A percentile compares a stretch with the other conserved stretches of the same genome.
These are phyloP conservation scores for Zeus faber DNA, from an alignment of 2,113 vertebrate species.

Conservation along the genomic window DNA sequence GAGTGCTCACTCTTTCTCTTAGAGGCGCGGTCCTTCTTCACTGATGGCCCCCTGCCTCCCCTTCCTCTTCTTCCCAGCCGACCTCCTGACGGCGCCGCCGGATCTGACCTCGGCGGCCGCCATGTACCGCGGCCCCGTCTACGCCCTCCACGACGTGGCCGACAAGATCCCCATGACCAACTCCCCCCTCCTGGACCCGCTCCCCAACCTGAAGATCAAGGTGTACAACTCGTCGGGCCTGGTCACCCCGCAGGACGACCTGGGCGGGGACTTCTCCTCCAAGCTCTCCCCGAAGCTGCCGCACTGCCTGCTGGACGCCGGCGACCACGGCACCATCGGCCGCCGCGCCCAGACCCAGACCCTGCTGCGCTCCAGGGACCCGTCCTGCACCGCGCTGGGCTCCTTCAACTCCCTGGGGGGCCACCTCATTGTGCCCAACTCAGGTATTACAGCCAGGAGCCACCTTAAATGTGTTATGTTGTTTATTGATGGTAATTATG, in stretches of 20 bases:
- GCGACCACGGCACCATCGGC: conserved; percentile 81
- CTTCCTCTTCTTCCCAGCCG: no score
- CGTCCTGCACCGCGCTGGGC: conserved; percentile 88
- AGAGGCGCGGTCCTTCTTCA: no score
- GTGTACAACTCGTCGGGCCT: conserved; percentile 88
- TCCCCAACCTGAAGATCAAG: conserved; percentile 95
- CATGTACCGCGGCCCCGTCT: conserved; percentile 93
- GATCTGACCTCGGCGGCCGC: conserved; percentile 91
- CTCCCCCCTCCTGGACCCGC: conserved; percentile 88
- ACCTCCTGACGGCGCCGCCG: conserved; percentile 86
- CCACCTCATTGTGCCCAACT: conserved; percentile 92
- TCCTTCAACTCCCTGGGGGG: conserved; percentile 95
- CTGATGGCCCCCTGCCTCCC: no score
- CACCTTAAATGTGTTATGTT: no score
- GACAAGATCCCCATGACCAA: conserved; percentile 97
- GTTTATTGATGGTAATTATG: no score
- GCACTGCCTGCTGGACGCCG: conserved; percentile 94
- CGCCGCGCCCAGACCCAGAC: conserved; percentile 84
- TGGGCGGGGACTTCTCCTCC: conserved; percentile 84
- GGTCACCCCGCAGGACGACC: conserved; percentile 89
- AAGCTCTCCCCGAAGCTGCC: conserved; percentile 88
- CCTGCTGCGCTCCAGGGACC: conserved; percentile 85
- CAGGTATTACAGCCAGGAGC: conserved; percentile 85
- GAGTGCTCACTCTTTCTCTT: no score
- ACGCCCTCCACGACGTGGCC: conserved; percentile 89